Evolutionary conservation across 1,140 invertebrate species (phyloP).

Genomic region (Phenacoccus solenopsis): DNA sequence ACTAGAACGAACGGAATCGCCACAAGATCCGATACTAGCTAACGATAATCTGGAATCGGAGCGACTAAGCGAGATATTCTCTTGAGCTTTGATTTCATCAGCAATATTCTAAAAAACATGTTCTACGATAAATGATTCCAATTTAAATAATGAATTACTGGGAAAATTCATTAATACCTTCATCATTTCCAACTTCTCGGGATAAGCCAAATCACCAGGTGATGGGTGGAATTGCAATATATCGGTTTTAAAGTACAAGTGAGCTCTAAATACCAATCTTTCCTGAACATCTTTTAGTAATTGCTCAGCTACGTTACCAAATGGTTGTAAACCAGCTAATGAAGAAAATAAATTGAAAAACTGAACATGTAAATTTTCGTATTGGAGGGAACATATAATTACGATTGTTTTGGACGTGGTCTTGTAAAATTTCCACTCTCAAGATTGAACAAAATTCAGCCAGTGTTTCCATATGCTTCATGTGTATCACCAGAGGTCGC

Average conservation of each 20-base stretch:
- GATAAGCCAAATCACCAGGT: slow-evolving; percentile 91
- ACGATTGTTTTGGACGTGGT: slow-evolving; percentile 79
- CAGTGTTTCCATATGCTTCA: slow-evolving; percentile 93
- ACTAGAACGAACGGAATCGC: not conserved
- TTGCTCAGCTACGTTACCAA: slow-evolving; percentile 71
- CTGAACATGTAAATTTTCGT: not conserved
- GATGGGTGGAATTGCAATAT: slow-evolving; percentile 80
- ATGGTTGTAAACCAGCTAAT: slow-evolving; percentile 56
- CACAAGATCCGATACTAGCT: slow-evolving; percentile 47
- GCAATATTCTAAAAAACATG: slow-evolving; percentile 51
- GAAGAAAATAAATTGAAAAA: slow-evolving; percentile 23
- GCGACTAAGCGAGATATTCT: slow-evolving; percentile 37
- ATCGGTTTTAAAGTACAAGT: slow-evolving; percentile 86
- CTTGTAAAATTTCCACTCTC: slow-evolving; percentile 85
- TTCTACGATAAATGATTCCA: not conserved
- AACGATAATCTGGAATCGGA: slow-evolving; percentile 53
- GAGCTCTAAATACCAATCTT: slow-evolving; percentile 85
- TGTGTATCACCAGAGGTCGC: slow-evolving; percentile 90
- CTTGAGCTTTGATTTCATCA: slow-evolving; percentile 49
- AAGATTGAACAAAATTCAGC: slow-evolving; percentile 93
- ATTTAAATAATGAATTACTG: not conserved
- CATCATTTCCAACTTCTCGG: slow-evolving; percentile 96
- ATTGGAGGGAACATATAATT: slow-evolving; percentile 30
- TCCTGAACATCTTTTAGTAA: slow-evolving; percentile 94
- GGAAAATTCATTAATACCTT: slow-evolving; percentile 37